A percentile compares a stretch with the other conserved stretches of the same genome.
These are phyloP conservation scores for Diceros bicornis DNA, from an alignment of 2,797 vertebrate genomes.

Conservation along the genomic window DNA sequence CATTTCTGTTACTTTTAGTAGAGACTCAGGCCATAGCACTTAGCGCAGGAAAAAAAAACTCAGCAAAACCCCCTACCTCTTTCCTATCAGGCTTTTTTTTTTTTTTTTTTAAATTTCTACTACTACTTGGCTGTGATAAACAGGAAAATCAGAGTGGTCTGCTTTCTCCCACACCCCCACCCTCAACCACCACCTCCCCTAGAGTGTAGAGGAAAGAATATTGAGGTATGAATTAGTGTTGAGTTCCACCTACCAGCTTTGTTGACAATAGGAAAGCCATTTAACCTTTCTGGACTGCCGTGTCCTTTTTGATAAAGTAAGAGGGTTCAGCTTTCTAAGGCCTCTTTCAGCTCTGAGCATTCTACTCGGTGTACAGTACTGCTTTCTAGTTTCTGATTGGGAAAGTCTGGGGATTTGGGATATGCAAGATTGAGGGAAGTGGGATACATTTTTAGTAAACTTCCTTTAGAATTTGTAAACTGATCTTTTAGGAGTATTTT, in stretches of 20 bases:
- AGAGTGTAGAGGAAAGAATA: not conserved
- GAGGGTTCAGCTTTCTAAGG: not conserved
- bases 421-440: slow-evolving; percentile 56
- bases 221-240: not conserved
- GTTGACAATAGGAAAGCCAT: not conserved
- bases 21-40: not conserved
- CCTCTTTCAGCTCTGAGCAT: not conserved
- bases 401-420: not conserved
- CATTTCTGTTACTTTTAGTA: slow-evolving; percentile 61
- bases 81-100: not conserved
- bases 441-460: slow-evolving; percentile 69
- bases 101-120: not conserved
- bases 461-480: slow-evolving; percentile 57
- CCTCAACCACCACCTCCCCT: not conserved
- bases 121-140: not conserved
- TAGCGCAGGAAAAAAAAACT: not conserved
- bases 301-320: not conserved
- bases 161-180: not conserved
- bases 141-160: not conserved
- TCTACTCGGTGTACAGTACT: not conserved
- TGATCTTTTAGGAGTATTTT: slow-evolving; percentile 49
- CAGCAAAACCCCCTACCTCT: not conserved
- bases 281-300: not conserved
- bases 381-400: slow-evolving; percentile 19
- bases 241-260: not conserved